phyloP scores from a whole-genome alignment of 2,888 invertebrate genomes.

The Caenorhabditis angaria region DNA sequence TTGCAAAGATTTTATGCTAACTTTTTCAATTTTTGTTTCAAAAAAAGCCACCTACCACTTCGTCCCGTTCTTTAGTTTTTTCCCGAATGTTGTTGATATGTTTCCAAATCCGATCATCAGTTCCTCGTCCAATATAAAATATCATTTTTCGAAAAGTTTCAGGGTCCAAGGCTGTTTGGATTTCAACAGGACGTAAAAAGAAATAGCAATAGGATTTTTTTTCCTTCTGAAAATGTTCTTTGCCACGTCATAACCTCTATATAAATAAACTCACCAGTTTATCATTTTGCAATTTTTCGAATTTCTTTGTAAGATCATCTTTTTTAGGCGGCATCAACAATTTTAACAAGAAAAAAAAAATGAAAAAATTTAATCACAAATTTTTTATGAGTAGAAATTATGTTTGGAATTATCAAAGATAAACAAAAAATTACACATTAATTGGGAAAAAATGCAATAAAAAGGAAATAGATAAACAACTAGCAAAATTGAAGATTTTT shows the following conservation, averaged over 20 bases:
- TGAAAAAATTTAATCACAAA: background rate
- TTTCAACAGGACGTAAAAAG: no score
- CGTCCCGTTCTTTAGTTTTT: background rate
- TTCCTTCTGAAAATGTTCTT: no score
- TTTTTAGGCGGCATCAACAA: background rate
- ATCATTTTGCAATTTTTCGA: background rate
- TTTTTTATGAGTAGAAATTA: no score
- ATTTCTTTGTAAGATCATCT: background rate
- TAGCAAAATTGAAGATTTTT: no score
- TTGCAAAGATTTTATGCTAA: background rate
- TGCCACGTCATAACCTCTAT: background rate
- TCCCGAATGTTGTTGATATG: background rate
- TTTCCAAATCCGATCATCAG: background rate
- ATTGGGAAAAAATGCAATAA: no score
- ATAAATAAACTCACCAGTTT: background rate
- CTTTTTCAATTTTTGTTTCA: background rate
- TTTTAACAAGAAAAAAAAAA: background rate
- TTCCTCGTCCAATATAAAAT: background rate
- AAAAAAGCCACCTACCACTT: background rate
- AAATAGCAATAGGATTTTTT: no score
- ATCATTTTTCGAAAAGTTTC: no score
- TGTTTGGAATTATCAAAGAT: no score
- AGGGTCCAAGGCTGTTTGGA: no score
- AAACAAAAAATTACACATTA: no score
- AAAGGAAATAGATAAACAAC: no score